Percentiles rank a stretch among this genome's conserved stretches.
Evolutionary conservation across 2,797 vertebrate genomes (phyloP).

Genomic region (Hydrophis major): DNA sequence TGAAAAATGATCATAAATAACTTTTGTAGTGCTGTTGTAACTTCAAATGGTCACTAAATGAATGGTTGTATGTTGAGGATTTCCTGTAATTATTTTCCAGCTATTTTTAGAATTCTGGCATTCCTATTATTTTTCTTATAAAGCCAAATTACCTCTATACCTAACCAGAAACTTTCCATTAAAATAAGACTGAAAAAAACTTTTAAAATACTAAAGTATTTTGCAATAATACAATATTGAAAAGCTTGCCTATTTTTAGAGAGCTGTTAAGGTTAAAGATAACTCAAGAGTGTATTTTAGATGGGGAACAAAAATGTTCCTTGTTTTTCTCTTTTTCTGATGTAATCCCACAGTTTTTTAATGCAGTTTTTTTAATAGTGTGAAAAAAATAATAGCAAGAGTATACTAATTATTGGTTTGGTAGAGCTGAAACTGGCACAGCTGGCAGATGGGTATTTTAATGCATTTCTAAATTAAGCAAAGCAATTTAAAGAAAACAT

Average conservation of each 20-base stretch:
- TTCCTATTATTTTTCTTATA: not conserved
- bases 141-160: not conserved
- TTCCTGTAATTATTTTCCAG: not conserved
- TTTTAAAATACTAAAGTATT: conserved; percentile 7
- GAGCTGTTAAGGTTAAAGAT: conserved; percentile 43
- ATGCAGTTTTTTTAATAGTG: conserved; percentile 14
- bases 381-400: conserved; percentile 67
- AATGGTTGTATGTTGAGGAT: not conserved
- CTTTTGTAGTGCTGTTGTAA: not conserved
- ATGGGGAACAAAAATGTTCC: conserved; percentile 29
- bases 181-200: conserved; percentile 7
- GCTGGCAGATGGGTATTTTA: conserved; percentile 73
- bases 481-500: conserved; percentile 71
- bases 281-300: conserved; percentile 43
- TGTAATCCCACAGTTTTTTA: conserved; percentile 45
- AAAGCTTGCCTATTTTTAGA: conserved; percentile 35
- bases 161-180: not conserved
- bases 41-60: not conserved
- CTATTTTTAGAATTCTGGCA: not conserved
- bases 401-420: conserved; percentile 69
- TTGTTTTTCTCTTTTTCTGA: conserved; percentile 28
- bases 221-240: not conserved
- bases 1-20: not conserved
- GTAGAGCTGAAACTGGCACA: conserved; percentile 69
- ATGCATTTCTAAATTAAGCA: conserved; percentile 75